phyloP scores from a whole-genome alignment of 2,888 invertebrate genomes.

The Pedicia rivosa region DNA sequence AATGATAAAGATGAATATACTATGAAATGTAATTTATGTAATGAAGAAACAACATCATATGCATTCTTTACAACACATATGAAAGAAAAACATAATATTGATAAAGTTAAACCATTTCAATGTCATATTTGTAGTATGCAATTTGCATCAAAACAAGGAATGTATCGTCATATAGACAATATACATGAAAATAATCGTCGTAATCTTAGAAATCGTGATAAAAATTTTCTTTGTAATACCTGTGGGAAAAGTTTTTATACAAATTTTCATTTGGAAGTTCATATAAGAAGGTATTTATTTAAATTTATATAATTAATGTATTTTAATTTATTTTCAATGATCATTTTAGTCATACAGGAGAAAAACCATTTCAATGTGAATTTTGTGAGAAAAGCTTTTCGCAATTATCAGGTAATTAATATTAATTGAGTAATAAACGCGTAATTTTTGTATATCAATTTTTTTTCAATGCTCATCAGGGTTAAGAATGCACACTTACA shows the following conservation, averaged over 20 bases:
- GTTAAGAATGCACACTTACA: constrained; percentile 6
- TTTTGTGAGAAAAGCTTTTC: constrained; percentile 5
- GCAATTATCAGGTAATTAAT: constrained; percentile 4
- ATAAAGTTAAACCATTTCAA: constrained; percentile 10
- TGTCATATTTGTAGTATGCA: constrained; percentile 9
- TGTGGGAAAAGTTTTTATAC: constrained; percentile 23
- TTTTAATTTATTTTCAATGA: no score
- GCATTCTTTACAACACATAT: constrained; percentile 9
- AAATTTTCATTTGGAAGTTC: constrained; percentile 22
- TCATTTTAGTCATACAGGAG: constrained; percentile 5
- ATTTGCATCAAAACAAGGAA: constrained; percentile 11
- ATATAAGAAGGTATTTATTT: no score
- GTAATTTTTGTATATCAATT: no score
- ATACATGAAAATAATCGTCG: constrained; percentile 11
- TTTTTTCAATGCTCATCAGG: no score
- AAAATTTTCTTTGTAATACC: constrained; percentile 15
- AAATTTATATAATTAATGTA: no score
- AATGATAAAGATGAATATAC: constrained; percentile 7
- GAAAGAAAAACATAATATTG: constrained; percentile 8
- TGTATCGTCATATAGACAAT: constrained; percentile 11
- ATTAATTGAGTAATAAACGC: no score
- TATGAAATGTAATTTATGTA: constrained; percentile 9
- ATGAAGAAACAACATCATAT: constrained; percentile 7
- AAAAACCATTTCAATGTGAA: constrained; percentile 4
- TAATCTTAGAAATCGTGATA: constrained; percentile 10